Conservation (phyloP, 2,113 vertebrate species). For the Peromyscus maniculatus region DNA sequence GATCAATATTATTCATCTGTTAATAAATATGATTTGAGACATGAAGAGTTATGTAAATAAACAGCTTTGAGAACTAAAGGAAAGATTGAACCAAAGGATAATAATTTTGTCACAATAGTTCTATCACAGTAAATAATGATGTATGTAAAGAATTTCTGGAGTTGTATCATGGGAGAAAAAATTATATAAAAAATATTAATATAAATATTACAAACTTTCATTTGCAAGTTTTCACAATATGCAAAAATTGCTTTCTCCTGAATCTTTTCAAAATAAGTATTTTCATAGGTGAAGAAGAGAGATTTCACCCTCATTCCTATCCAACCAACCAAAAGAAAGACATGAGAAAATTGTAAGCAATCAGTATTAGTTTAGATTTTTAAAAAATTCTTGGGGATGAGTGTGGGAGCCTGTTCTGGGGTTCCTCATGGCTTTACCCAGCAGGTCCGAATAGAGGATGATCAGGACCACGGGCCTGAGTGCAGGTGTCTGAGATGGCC, state of each 20-base stretch:
- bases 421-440: no score
- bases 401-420: no score
- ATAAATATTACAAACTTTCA: slow-evolving; percentile 36
- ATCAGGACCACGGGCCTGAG: no score
- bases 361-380: neutral
- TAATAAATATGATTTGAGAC: slow-evolving; percentile 15
- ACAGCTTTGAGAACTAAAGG: slow-evolving; percentile 4
- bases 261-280: neutral
- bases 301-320: neutral
- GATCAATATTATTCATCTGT: neutral
- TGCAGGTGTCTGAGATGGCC: no score
- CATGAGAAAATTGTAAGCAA: slow-evolving; percentile 36
- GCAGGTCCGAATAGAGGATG: no score
- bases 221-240: slow-evolving; percentile 23
- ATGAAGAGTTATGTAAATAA: neutral
- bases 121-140: neutral
- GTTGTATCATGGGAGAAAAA: neutral
- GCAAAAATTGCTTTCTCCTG: slow-evolving; percentile 11
- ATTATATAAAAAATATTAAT: slow-evolving; percentile 5
- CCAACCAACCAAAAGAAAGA: neutral
- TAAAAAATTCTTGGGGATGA: neutral
- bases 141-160: slow-evolving; percentile 37
- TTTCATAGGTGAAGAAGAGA: neutral
- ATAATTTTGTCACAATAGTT: slow-evolving; percentile 3
- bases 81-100: slow-evolving; percentile 12